Base-by-base conservation (phyloP, 2,888 invertebrate species). In the Hetaerina titia region DNA sequence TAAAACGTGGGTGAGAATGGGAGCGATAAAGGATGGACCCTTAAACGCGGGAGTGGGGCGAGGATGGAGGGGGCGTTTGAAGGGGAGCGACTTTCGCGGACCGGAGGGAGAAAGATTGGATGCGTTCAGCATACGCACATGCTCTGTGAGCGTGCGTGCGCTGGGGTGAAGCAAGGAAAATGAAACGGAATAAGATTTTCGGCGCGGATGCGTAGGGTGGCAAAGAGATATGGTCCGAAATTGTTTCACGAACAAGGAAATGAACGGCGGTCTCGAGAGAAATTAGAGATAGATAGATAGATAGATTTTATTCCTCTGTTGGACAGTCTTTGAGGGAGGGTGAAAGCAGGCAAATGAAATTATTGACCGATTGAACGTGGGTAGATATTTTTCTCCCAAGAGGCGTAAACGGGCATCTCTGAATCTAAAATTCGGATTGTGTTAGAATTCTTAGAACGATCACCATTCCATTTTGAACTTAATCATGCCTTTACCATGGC, bases 31-130 rank as follows among this genome's bases (percentile, higher is more conserved):
- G 90, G 58, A 64, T n/a, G 90, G 45, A 64, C 90, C 45, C 31
- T 90, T 90, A 90, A 90, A 64, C 64, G 64, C 64, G 69, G 6
- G 69, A 15, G 17, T 60, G 60, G 60, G 60, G 60, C 4, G 45
- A 1, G n/a, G 60, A 90, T 60, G 22, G 60, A 60, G 90, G 63
- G 90, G 63, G 64, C 22, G 63, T 22, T 90, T 64, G n/a, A 64
- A 63, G 90, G 90, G 90, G 90, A 90, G 63, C 22, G 90, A 90
- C 90, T 90, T 64, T 58, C 90, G 63, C 5, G 90, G 64, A 64
- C 19, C 8, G 7, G 22, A 6, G 22, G 69, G 69, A 9, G 25
- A 45, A 64, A 90, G 90, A 17, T 63, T 22, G 90, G 64, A 31
- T 60, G 25, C 17, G 81, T n/a, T 81, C 6, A n/a, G 58, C 13